Evolutionary conservation across 1,140 invertebrate genomes (phyloP), one percentile per base, ranked within the genome.

Genomic region (Drosophila nigromelanica): DNA sequence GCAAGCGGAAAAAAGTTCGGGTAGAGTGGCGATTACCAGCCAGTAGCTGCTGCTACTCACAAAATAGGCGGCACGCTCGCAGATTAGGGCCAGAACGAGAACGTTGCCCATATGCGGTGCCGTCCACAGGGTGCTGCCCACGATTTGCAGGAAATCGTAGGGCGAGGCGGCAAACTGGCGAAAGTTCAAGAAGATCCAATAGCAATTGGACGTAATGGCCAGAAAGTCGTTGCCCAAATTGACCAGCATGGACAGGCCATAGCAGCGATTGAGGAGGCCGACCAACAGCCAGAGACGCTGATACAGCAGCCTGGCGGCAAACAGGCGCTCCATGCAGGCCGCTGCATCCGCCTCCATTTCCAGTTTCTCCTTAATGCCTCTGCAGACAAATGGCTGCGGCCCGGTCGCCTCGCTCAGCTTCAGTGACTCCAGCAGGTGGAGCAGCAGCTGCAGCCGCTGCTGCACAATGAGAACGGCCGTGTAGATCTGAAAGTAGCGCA

Each of bases 141-240:
- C 58, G 18, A 91, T 87, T 18, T 77, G 76, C 3, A 91, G 52
- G 15, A 91, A 79, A n/a, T 90, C 79, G 1, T 47, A 54, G 0
- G 70, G 73, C 1, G 76, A 74, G 8, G 77, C 68, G 5, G 73
- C 60, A 24, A 75, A 90, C 43, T 78, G 62, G 1, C 89, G 80
- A 24, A 91, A 91, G 51, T 78, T 90, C 2, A 90, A 39, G 50
- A 91, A 91, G 6, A 91, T 91, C 90, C 89, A 91, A 54, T 91
- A 91, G 40, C 89, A 91, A 59, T 90, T 91, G 2, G 90, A 83
- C 14, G 90, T 91, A 3, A 91, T 90, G 37, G 90, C 75, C 43
- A 91, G 59, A 43, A 91, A 91, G 48, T 91, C 90, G 39, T 91
- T 91, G 67, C 83, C 90, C 68, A 91, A 72, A 56, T 76, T 80